phyloP scores from a whole-genome alignment of 2,113 vertebrate species.

The Poeciliopsis retropinna region DNA sequence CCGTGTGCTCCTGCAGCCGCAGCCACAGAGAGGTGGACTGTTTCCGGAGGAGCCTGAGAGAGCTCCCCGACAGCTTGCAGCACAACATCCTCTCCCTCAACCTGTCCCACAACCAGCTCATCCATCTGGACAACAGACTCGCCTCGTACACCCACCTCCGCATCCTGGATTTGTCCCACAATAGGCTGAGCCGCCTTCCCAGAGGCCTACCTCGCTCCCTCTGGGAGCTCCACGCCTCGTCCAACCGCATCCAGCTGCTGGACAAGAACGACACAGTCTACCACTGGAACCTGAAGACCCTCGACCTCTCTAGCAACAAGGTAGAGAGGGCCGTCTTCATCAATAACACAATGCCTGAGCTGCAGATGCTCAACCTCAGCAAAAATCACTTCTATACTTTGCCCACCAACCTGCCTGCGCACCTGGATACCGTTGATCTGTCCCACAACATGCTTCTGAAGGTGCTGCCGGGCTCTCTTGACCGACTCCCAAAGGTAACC shows the following conservation, averaged over 20 bases:
- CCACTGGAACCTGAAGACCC: slow-evolving; percentile 92
- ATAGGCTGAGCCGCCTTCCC: slow-evolving; percentile 86
- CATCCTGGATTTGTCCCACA: slow-evolving; percentile 91
- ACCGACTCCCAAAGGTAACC: slow-evolving; percentile 82
- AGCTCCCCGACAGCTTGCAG: slow-evolving; percentile 88
- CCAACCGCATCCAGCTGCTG: slow-evolving; percentile 88
- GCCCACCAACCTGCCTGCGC: slow-evolving; percentile 93
- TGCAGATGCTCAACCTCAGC: slow-evolving; percentile 90
- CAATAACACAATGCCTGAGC: slow-evolving; percentile 90
- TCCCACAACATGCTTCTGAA: slow-evolving; percentile 90
- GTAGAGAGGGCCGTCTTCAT: slow-evolving; percentile 93
- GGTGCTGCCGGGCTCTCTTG: slow-evolving; percentile 89
- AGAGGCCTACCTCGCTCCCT: slow-evolving; percentile 88
- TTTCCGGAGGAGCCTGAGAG: slow-evolving; percentile 86
- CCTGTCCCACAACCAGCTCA: slow-evolving; percentile 89
- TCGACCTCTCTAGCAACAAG: slow-evolving; percentile 91
- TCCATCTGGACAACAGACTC: slow-evolving; percentile 86
- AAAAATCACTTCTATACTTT: slow-evolving; percentile 95
- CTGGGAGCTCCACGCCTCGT: slow-evolving; percentile 89
- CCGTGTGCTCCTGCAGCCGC: slow-evolving; percentile 86
- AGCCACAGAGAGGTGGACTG: slow-evolving; percentile 93
- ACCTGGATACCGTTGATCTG: slow-evolving; percentile 86
- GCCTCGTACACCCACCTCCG: slow-evolving; percentile 88
- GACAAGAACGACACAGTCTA: slow-evolving; percentile 94
- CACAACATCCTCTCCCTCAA: slow-evolving; percentile 91